Evolutionary conservation across 2,888 invertebrate genomes (phyloP).

Genomic region (Galerucella pusilla): DNA sequence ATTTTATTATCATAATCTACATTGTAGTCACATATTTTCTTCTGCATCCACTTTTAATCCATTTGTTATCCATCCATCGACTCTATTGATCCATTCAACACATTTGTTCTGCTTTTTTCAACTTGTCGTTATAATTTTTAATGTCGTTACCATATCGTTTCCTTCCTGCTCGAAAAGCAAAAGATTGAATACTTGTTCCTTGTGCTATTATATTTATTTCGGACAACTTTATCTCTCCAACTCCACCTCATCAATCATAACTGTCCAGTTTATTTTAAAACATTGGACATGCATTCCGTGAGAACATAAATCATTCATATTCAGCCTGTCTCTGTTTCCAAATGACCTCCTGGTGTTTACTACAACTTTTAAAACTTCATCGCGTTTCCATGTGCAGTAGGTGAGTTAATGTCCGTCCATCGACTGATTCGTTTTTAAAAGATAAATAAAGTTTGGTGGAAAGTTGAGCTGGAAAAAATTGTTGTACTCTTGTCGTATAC

Average conservation of each 20-base stretch:
- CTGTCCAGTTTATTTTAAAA: neutral
- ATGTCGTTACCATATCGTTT: too few relatives aligned
- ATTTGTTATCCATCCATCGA: too few relatives aligned
- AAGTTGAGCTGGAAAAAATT: neutral
- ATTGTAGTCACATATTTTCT: too few relatives aligned
- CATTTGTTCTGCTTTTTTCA: too few relatives aligned
- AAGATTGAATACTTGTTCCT: too few relatives aligned
- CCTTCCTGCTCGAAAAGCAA: too few relatives aligned
- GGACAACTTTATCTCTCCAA: neutral
- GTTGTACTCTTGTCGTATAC: too few relatives aligned
- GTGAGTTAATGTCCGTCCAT: neutral
- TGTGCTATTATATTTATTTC: neutral
- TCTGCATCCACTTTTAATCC: too few relatives aligned
- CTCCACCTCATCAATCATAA: neutral
- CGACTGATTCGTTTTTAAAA: neutral
- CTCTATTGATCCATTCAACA: too few relatives aligned
- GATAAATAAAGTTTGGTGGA: neutral
- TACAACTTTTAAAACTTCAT: neutral
- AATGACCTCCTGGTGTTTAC: neutral
- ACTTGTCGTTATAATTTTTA: too few relatives aligned
- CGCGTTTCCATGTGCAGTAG: neutral
- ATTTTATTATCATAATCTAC: too few relatives aligned
- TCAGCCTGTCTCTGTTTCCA: neutral
- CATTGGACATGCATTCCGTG: neutral
- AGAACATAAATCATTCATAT: constrained; percentile 13